These are phyloP conservation scores for Eupithecia dodoneata DNA, from an alignment of 2,888 invertebrate species.

Conservation along the genomic window DNA sequence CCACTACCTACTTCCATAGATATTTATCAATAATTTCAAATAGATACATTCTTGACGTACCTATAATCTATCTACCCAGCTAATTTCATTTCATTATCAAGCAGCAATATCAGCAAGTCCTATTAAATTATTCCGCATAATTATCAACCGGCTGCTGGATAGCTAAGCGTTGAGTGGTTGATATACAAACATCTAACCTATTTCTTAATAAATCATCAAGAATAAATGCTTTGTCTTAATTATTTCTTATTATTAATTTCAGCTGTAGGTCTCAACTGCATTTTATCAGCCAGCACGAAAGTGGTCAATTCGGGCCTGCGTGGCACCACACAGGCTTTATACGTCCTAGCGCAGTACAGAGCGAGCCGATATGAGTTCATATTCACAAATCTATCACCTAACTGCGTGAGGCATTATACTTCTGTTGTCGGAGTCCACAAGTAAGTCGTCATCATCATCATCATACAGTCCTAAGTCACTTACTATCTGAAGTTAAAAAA, in stretches of 20 bases:
- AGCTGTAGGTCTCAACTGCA: slow-evolving; percentile 96
- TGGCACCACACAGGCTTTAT: slow-evolving; percentile 92
- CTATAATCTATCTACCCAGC: no score
- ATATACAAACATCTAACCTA: not conserved
- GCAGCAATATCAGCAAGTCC: no score
- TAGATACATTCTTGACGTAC: no score
- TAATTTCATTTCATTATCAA: no score
- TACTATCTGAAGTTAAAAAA: no score
- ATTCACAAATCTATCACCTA: slow-evolving; percentile 95
- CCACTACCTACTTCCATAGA: no score
- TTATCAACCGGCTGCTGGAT: no score
- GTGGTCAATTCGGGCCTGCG: slow-evolving; percentile 93
- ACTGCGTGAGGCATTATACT: slow-evolving; percentile 93
- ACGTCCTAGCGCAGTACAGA: slow-evolving; percentile 92
- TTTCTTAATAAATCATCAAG: not conserved
- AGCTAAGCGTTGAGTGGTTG: not conserved
- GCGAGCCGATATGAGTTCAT: slow-evolving; percentile 97
- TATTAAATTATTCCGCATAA: no score
- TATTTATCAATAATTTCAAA: no score
- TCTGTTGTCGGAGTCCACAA: slow-evolving; percentile 96
- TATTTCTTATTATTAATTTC: slow-evolving; percentile 27
- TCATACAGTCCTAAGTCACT: no score
- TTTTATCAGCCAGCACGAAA: slow-evolving; percentile 92
- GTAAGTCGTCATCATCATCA: no score
- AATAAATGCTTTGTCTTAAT: not conserved